Evolutionary conservation across 2,113 vertebrate species (phyloP), one percentile per base, ranked within the genome.

Genomic region (Mesoclemmys tuberculata): DNA sequence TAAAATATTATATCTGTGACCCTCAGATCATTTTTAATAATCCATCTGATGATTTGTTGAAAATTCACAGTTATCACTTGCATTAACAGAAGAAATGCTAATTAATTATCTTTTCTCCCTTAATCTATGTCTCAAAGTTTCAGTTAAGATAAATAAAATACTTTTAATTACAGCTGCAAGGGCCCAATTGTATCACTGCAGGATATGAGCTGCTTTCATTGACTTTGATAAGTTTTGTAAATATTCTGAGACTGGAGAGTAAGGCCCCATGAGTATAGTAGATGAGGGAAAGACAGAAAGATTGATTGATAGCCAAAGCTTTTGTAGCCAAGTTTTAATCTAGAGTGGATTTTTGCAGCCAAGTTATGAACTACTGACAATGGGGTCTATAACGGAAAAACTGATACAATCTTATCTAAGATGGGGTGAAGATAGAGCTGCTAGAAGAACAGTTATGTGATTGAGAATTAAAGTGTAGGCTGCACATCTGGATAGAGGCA

Each of bases 401-500:
- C 64, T 19, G 54, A 27, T 3, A 5, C 26, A 48, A 21, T 71
- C n/a, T 44, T 49, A 38, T 80, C 24, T 6, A 68, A 22, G 61
- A 6, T 71, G 61, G 55, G 61, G 31, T 80, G 78, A 71, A n/a
- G n/a, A 81, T 0, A 0, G 79, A 92, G 82, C 41, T 89, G 46
- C 83, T n/a, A 1, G 6, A 49, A 74, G 79, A 78, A 77, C 4
- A 11, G 21, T 31, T 86, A 56, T 21, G 35, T 0, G 29, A 24
- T 82, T 89, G 75, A 44, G 80, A 80, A 79, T n/a, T 89, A 10
- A 80, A 97, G 91, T 90, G 51, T 89, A 91, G 80, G 85, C 87
- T 92, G 8, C 90, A 29, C 79, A 88, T 92, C 77, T 95, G 92
- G 86, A 75, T 80, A 95, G 88, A 81, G 82, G 81, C 92, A 89